These are phyloP conservation scores for Spatulosminthurus flaviceps DNA, from an alignment of 2,888 invertebrate species.

Conservation along the genomic window DNA sequence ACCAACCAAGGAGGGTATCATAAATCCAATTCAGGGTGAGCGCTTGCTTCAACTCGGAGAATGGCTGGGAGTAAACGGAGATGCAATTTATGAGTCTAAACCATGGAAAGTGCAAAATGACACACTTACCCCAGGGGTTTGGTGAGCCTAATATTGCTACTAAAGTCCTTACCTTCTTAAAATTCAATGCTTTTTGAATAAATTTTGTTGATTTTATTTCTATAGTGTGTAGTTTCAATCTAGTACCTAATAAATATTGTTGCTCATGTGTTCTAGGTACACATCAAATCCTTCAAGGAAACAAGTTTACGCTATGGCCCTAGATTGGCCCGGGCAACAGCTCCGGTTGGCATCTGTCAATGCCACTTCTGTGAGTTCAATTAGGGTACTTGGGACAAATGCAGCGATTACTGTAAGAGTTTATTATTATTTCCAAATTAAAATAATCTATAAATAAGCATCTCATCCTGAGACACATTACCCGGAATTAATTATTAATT, in stretches of 20 bases:
- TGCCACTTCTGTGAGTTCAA: conserved; percentile 44
- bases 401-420: not conserved
- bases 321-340: conserved; percentile 65
- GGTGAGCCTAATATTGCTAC: conserved; percentile 69
- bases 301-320: conserved; percentile 66
- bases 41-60: conserved; percentile 66
- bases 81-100: conserved; percentile 66
- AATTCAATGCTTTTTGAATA: no score
- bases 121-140: conserved; percentile 74
- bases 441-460: conserved; percentile 3
- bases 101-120: conserved; percentile 80
- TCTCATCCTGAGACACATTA: not conserved
- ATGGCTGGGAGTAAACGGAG: conserved; percentile 67
- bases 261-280: no score
- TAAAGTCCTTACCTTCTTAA: no score
- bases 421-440: no score
- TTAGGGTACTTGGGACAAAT: conserved; percentile 35
- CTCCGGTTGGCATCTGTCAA: conserved; percentile 63
- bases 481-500: not conserved
- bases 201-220: no score
- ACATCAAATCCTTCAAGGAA: conserved; percentile 52
- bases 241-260: no score
- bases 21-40: conserved; percentile 67
- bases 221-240: no score
- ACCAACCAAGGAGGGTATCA: conserved; percentile 67